Base-by-base conservation (phyloP, 2,888 invertebrate genomes). In the Drosophila demipolita region DNA sequence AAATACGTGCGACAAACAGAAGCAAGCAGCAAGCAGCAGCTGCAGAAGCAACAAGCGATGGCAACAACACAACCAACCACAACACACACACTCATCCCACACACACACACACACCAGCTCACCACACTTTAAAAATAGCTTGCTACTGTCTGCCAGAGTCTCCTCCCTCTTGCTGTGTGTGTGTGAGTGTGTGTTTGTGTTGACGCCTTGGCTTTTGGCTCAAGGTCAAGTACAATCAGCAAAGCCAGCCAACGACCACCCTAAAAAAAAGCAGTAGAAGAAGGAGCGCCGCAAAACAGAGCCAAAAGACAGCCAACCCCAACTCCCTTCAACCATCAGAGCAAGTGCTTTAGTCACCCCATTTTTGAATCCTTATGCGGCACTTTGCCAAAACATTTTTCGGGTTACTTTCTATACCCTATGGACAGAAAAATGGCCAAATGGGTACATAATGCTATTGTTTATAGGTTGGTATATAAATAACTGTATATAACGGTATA, bases 201-300 rank as follows among this genome's bases (percentile, higher is more conserved):
- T 77, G 81, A 59, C 78, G 78, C 73, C 81, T 81, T 64, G 80
- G 72, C 82, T 80, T 74, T 75, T 70, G 33, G 87, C 86, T 86
- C 86, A 86, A 86, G 90, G 91, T 88, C 90, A 90, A 90, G 89
- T 80, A 73, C 83, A 82, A 29, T 29, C 29, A 29, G 6, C 29
- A 29, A 29, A 87, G 85, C 82, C 71, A 83, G 55, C 17, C 23
- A 86, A 67, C 73, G 75, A 71, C 75, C 67, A 55, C 67, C 48
- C 45, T 32, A 64, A 65, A 61, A 60, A 60, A 55, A 58, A 74
- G 57, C 40, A 53, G 48, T 33, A 36, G 38, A 52, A 59, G 49
- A 57, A 45, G 45, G 3, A 20, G 15, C 8, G 23, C 23, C 45
- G 40, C 79, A 86, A 66, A 65, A 11, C 66, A 76, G 70, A 75